phyloP scores from a whole-genome alignment of 2,888 invertebrate species.

The Chymomyza caudatula region DNA sequence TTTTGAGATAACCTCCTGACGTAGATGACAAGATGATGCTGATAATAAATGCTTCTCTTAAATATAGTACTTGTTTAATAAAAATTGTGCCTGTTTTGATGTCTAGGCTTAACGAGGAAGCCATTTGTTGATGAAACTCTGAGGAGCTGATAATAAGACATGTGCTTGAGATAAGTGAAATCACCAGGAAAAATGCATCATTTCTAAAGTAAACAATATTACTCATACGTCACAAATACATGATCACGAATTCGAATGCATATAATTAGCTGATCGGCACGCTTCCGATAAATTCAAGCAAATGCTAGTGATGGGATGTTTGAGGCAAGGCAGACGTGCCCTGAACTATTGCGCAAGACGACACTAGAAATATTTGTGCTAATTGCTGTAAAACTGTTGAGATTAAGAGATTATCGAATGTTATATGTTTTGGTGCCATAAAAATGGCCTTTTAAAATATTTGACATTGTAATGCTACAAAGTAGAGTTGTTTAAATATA shows the following conservation, averaged over 20 bases:
- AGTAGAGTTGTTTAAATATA: background rate
- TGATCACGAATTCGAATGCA: conserved; percentile 12
- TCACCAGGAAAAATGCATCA: background rate
- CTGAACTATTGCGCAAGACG: background rate
- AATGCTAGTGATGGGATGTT: conserved; percentile 27
- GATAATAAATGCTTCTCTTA: background rate
- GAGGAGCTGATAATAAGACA: conserved; percentile 19
- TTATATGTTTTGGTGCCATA: background rate
- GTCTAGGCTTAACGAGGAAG: conserved; percentile 46
- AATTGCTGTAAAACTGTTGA: conserved; percentile 39
- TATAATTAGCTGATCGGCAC: conserved; percentile 31
- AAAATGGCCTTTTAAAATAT: conserved; percentile 18
- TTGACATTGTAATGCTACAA: conserved; percentile 19
- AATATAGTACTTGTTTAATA: conserved; percentile 1
- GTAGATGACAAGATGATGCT: background rate
- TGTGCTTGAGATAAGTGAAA: too few relatives aligned
- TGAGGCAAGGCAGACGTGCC: conserved; percentile 39
- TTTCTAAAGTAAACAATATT: background rate
- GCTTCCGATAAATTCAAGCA: conserved; percentile 25
- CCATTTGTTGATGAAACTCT: conserved; percentile 39
- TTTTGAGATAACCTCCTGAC: background rate
- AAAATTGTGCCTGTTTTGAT: conserved; percentile 28
- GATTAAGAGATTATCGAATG: conserved; percentile 11
- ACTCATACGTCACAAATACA: conserved; percentile 18
- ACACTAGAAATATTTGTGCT: conserved; percentile 27